phyloP scores from a whole-genome alignment of 2,888 invertebrate genomes.

The Dicyrtomina minuta region DNA sequence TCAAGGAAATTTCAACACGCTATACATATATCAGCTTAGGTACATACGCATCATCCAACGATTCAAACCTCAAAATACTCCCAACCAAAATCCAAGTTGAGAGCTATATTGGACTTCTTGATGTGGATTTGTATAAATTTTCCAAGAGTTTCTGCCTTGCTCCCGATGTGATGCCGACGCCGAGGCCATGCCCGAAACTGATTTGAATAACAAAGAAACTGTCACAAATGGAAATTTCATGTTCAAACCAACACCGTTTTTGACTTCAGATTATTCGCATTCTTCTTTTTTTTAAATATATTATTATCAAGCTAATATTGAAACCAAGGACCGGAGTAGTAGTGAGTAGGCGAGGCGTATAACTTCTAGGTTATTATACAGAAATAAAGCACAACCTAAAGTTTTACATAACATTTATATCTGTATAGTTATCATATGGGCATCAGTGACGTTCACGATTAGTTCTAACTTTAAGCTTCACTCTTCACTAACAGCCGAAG shows the following conservation, averaged over 20 bases:
- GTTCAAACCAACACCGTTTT: constrained; percentile 46
- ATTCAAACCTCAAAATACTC: no score
- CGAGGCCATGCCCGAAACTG: constrained; percentile 31
- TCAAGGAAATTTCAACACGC: no score
- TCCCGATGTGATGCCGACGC: no score
- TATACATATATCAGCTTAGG: no score
- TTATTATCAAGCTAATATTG: neutral
- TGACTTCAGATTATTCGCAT: constrained; percentile 34
- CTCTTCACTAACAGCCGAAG: no score
- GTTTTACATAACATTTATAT: no score
- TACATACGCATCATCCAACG: no score
- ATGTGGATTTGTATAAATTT: neutral
- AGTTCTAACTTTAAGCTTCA: neutral
- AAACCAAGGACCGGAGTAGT: constrained; percentile 4
- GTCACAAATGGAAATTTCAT: constrained; percentile 52
- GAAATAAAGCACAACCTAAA: no score
- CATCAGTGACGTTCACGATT: constrained; percentile 27
- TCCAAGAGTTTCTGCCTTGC: neutral
- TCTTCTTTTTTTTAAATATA: constrained; percentile 10
- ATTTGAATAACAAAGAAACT: constrained; percentile 52
- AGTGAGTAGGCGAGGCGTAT: constrained; percentile 20
- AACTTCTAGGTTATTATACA: no score
- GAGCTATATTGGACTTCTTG: constrained; percentile 15
- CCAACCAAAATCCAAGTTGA: no score
- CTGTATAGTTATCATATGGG: no score